Evolutionary conservation across 1,140 invertebrate species (phyloP).

Genomic region (Sinonovacula constricta): DNA sequence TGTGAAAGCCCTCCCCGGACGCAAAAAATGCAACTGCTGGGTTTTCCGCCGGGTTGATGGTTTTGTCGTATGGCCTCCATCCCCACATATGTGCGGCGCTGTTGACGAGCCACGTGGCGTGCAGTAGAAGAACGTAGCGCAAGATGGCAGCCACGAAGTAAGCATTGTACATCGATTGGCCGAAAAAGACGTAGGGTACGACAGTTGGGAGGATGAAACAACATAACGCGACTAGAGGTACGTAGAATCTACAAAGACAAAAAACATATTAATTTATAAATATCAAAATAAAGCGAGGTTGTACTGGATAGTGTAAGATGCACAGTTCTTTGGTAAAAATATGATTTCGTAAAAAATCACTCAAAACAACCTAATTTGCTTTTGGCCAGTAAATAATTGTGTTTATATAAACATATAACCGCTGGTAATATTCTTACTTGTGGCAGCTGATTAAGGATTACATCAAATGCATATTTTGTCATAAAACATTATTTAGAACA

Average conservation of each 20-base stretch:
- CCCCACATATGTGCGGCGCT: constrained; percentile 96
- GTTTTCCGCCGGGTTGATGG: constrained; percentile 84
- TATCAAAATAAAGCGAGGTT: too few relatives aligned
- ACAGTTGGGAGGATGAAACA: constrained; percentile 93
- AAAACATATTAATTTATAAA: too few relatives aligned
- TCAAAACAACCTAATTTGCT: too few relatives aligned
- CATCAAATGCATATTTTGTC: too few relatives aligned
- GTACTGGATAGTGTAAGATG: too few relatives aligned
- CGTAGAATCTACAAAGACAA: constrained; percentile 88
- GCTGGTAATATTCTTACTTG: too few relatives aligned
- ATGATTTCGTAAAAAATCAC: too few relatives aligned
- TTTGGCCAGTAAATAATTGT: too few relatives aligned
- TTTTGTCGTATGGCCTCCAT: constrained; percentile 90
- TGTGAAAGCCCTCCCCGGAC: constrained; percentile 90
- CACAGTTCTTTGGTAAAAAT: too few relatives aligned
- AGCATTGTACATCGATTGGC: constrained; percentile 87
- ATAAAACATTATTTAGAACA: too few relatives aligned
- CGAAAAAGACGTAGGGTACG: constrained; percentile 91
- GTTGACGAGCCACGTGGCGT: constrained; percentile 98
- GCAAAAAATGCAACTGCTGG: constrained; percentile 79
- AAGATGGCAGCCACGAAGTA: constrained; percentile 91
- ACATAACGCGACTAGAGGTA: constrained; percentile 87
- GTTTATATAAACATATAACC: too few relatives aligned
- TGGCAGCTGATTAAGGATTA: too few relatives aligned
- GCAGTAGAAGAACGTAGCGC: constrained; percentile 91